phyloP scores from a whole-genome alignment of 1,140 invertebrate species.

The Trichoplusia ni region DNA sequence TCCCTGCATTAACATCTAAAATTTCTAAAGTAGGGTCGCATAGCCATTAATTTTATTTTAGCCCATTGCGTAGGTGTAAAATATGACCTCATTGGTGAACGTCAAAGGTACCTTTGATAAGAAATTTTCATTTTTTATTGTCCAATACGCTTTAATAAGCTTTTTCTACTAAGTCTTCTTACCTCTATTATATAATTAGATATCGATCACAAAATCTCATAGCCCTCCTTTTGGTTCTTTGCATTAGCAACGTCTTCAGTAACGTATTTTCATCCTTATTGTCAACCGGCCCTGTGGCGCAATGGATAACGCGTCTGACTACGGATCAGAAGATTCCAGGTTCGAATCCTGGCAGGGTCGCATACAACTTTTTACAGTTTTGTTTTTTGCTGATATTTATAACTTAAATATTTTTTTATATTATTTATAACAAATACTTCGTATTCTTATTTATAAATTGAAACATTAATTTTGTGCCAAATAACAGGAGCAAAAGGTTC shows the following conservation, averaged over 20 bases:
- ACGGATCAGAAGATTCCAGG: slow-evolving; percentile 91
- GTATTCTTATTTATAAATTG: not conserved
- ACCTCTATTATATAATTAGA: no score
- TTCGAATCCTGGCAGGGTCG: slow-evolving; percentile 94
- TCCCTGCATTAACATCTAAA: slow-evolving; percentile 1
- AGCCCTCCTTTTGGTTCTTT: not conserved
- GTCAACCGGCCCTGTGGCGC: slow-evolving; percentile 88
- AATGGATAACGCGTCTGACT: slow-evolving; percentile 93
- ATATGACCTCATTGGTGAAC: not conserved
- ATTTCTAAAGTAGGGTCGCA: slow-evolving; percentile 15
- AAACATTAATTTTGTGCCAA: not conserved
- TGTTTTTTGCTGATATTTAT: slow-evolving; percentile 23
- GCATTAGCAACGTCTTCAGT: slow-evolving; percentile 2
- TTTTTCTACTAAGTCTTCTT: no score
- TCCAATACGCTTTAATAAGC: not conserved
- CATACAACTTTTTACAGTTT: slow-evolving; percentile 35
- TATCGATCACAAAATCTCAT: not conserved
- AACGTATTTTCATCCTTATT: slow-evolving; percentile 23
- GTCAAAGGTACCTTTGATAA: not conserved
- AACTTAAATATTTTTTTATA: not conserved
- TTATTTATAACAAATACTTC: not conserved
- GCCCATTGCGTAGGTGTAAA: slow-evolving; percentile 22
- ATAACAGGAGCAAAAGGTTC: no score
- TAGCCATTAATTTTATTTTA: slow-evolving; percentile 27
- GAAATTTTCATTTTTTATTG: not conserved